Evolutionary conservation across 2,888 invertebrate genomes (phyloP).

Genomic region (Drosophila fungiperda): DNA sequence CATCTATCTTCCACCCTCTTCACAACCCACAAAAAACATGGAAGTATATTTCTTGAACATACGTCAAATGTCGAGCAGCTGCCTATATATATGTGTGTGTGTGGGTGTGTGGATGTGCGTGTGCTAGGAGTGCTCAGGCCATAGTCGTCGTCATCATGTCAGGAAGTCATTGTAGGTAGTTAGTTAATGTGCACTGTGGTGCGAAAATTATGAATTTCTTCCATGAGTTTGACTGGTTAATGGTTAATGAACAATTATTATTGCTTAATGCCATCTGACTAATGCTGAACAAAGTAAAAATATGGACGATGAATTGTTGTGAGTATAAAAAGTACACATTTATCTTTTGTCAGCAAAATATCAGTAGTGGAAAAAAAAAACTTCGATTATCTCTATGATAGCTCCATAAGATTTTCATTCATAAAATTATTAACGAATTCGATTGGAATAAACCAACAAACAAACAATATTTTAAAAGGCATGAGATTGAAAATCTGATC

Average conservation of each 20-base stretch:
- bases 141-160: constrained; percentile 55
- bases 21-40: background rate
- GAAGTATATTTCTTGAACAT: constrained; percentile 26
- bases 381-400: background rate
- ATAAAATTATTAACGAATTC: background rate
- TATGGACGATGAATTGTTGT: constrained; percentile 1
- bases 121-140: constrained; percentile 25
- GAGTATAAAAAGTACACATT: constrained; percentile 14
- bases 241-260: constrained; percentile 24
- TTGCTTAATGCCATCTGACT: constrained; percentile 15
- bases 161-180: constrained; percentile 79
- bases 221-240: constrained; percentile 32
- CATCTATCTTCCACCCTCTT: background rate
- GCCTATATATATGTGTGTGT: constrained; percentile 9
- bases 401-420: background rate
- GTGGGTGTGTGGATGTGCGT: constrained; percentile 7
- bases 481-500: background rate
- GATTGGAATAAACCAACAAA: background rate
- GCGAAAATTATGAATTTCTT: constrained; percentile 73
- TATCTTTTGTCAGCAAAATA: constrained; percentile 14
- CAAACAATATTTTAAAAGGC: background rate
- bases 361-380: background rate
- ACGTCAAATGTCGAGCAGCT: constrained; percentile 63
- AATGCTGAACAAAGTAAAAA: constrained; percentile 2
- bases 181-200: constrained; percentile 81